phyloP scores from a whole-genome alignment of 2,888 invertebrate genomes.

The Caenorhabditis imperialis region DNA sequence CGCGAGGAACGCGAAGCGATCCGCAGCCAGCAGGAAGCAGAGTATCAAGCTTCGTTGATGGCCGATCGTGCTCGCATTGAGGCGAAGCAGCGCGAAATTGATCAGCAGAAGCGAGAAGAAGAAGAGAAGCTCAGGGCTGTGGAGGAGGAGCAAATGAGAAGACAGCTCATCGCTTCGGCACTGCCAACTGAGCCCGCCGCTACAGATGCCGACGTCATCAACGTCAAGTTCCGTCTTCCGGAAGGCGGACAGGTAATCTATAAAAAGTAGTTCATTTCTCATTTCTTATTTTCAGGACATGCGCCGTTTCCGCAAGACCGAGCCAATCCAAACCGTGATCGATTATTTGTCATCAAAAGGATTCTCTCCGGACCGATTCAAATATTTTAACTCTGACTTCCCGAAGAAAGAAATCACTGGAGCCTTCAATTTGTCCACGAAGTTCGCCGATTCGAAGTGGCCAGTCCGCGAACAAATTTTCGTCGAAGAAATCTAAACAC shows the following conservation, averaged over 20 bases:
- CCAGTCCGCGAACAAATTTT: conserved; percentile 94
- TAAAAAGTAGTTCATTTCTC: background rate
- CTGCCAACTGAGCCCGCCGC: conserved; percentile 71
- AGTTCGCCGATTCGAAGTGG: conserved; percentile 88
- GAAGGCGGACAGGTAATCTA: conserved; percentile 64
- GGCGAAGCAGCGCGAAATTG: conserved; percentile 61
- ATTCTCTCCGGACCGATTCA: conserved; percentile 61
- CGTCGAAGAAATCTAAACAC: conserved; percentile 90
- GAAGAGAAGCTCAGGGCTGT: conserved; percentile 40
- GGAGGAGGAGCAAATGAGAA: conserved; percentile 52
- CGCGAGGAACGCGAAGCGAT: conserved; percentile 70
- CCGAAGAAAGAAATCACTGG: conserved; percentile 80
- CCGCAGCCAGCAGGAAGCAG: conserved; percentile 69
- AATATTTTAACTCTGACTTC: conserved; percentile 74
- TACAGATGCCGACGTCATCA: conserved; percentile 55
- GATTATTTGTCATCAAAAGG: conserved; percentile 71
- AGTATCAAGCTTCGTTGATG: conserved; percentile 70
- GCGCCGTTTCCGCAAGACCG: conserved; percentile 70
- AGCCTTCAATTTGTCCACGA: conserved; percentile 85
- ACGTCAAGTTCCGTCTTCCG: conserved; percentile 72
- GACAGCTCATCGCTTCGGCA: conserved; percentile 48
- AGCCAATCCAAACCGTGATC: conserved; percentile 60
- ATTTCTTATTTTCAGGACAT: conserved; percentile 50
- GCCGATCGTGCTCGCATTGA: conserved; percentile 69
- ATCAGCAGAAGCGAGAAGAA: conserved; percentile 57